Evolutionary conservation across 2,113 vertebrate genomes (phyloP).

Genomic region (Limanda limanda): DNA sequence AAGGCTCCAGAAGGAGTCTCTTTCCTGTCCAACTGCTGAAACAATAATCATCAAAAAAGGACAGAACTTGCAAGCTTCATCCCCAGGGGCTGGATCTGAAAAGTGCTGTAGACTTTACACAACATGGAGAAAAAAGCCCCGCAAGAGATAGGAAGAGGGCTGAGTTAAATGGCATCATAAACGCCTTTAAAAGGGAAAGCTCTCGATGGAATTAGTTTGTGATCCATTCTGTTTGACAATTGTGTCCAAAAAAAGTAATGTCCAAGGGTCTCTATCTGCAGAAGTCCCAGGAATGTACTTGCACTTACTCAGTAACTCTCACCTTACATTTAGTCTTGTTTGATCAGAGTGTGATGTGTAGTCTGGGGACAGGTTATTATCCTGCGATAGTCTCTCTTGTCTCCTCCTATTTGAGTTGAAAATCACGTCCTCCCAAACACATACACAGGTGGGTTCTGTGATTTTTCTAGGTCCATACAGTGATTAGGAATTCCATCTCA

Average conservation of each 20-base stretch:
- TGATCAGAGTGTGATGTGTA: conserved; percentile 51
- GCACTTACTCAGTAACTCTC: conserved; percentile 1
- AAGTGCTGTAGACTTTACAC: not conserved
- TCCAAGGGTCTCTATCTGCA: not conserved
- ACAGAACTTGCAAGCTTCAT: not conserved
- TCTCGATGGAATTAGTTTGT: conserved; percentile 8
- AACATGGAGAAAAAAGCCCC: not conserved
- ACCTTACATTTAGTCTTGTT: conserved; percentile 21
- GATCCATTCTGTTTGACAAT: conserved; percentile 26
- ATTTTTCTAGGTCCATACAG: not conserved
- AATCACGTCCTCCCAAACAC: not conserved
- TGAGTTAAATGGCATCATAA: not conserved
- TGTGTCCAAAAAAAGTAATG: not conserved
- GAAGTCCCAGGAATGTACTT: not conserved
- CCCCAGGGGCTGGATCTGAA: conserved; percentile 10
- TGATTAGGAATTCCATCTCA: not conserved
- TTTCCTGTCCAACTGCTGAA: conserved; percentile 20
- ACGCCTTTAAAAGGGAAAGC: not conserved
- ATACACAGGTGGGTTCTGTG: conserved; percentile 5
- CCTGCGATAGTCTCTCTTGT: conserved; percentile 25
- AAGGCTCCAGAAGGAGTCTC: conserved; percentile 15
- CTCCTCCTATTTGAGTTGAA: conserved; percentile 42
- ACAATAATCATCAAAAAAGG: conserved; percentile 29
- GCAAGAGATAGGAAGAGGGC: not conserved
- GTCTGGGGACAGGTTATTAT: conserved; percentile 57